Evolutionary conservation across 2,888 invertebrate species (phyloP).

Genomic region (Lasioglossum morio): DNA sequence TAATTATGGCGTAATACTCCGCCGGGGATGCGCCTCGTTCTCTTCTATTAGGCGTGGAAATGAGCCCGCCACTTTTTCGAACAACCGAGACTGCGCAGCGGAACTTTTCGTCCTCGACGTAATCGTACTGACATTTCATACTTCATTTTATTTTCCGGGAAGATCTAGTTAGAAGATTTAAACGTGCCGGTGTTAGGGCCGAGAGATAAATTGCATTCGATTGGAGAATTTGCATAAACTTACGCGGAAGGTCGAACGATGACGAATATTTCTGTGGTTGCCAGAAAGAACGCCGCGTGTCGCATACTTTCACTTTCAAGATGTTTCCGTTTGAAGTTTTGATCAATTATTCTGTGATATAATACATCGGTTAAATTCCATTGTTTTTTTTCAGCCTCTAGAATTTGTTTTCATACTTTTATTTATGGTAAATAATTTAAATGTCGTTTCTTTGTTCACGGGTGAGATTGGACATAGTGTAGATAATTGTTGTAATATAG

Average conservation of each 20-base stretch:
- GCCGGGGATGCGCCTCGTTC: conserved; percentile 34
- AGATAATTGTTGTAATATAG: too few species aligned
- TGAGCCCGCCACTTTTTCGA: neutral
- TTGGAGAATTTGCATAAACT: neutral
- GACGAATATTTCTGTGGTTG: neutral
- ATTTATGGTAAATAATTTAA: too few species aligned
- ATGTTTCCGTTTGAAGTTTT: too few species aligned
- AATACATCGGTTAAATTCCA: too few species aligned
- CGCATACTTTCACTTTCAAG: too few species aligned
- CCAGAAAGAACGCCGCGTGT: too few species aligned
- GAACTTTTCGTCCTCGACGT: neutral
- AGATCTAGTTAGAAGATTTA: neutral
- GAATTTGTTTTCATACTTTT: too few species aligned
- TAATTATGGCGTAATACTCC: conserved; percentile 69
- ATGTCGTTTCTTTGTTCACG: too few species aligned
- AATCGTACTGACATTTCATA: neutral
- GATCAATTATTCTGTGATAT: too few species aligned
- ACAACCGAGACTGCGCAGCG: neutral
- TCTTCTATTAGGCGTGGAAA: neutral
- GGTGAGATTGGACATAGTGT: too few species aligned
- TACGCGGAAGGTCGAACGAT: neutral
- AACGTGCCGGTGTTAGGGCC: neutral
- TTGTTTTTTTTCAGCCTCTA: too few species aligned
- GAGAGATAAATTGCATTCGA: neutral
- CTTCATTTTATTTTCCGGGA: neutral